Conservation (phyloP, 1,140 invertebrate species). For the Euglossa dilemma region DNA sequence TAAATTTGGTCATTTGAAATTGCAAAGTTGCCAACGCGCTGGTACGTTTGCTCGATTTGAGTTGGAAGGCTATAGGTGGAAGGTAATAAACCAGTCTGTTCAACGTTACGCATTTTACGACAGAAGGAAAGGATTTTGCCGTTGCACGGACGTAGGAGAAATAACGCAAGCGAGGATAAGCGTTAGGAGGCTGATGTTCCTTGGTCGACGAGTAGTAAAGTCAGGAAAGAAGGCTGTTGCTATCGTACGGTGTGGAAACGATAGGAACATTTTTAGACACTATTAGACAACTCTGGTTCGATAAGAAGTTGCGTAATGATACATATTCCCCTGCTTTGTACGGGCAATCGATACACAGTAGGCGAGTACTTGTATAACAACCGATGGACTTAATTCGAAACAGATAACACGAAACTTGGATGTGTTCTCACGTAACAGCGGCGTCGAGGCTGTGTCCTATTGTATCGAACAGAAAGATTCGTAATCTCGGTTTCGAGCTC, state of each 20-base stretch:
- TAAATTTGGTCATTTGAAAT: constrained; percentile 8
- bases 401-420: constrained; percentile 19
- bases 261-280: constrained; percentile 46
- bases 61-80: background rate
- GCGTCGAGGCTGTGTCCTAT: background rate
- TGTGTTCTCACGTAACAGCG: constrained; percentile 7
- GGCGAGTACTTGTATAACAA: constrained; percentile 24
- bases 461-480: background rate
- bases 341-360: constrained; percentile 11
- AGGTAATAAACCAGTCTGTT: background rate
- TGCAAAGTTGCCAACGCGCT: background rate
- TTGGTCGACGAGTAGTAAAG: background rate
- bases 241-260: background rate
- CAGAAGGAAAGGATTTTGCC: constrained; percentile 1
- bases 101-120: background rate
- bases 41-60: background rate
- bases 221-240: background rate
- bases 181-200: background rate
- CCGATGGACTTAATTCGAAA: constrained; percentile 21
- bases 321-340: constrained; percentile 24
- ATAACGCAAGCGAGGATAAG: background rate
- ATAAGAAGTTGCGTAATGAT: constrained; percentile 49
- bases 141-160: background rate
- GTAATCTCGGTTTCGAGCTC: background rate
- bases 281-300: constrained; percentile 41